phyloP scores from a whole-genome alignment of 2,113 vertebrate genomes.

The Ginglymostoma cirratum region DNA sequence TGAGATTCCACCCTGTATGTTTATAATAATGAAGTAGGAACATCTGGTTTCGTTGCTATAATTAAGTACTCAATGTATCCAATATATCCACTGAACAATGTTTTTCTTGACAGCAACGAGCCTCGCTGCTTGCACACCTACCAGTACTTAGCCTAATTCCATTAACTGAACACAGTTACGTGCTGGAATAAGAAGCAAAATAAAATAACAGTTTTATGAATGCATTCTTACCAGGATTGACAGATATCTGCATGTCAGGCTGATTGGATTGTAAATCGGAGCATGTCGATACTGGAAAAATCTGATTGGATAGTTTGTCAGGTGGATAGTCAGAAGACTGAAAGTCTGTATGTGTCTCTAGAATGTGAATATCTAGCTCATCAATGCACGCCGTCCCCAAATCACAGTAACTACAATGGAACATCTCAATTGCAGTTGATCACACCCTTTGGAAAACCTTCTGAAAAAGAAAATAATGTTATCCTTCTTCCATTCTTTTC shows the following conservation, averaged over 20 bases:
- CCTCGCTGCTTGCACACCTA: not conserved
- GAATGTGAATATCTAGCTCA: constrained; percentile 9
- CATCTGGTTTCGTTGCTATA: not conserved
- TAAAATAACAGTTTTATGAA: not conserved
- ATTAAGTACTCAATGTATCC: not conserved
- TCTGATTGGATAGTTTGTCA: not conserved
- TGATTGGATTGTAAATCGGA: not conserved
- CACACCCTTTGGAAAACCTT: not conserved
- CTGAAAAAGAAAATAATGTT: not conserved
- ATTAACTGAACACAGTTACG: not conserved
- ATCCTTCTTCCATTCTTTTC: not conserved
- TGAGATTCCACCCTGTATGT: too few relatives aligned
- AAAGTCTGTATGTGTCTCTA: not conserved
- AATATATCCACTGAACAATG: not conserved
- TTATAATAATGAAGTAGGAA: too few relatives aligned
- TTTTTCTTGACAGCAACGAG: not conserved
- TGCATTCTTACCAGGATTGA: not conserved
- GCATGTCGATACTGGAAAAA: not conserved
- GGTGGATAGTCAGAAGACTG: not conserved
- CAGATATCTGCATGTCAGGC: not conserved
- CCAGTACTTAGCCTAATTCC: not conserved
- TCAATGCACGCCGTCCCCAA: not conserved
- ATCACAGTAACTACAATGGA: not conserved
- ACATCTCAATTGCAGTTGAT: not conserved
- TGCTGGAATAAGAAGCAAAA: not conserved